Evolutionary conservation across 2,888 invertebrate species (phyloP), one percentile per base, ranked within the genome.

Genomic region (Pristionchus fissidentatus): DNA sequence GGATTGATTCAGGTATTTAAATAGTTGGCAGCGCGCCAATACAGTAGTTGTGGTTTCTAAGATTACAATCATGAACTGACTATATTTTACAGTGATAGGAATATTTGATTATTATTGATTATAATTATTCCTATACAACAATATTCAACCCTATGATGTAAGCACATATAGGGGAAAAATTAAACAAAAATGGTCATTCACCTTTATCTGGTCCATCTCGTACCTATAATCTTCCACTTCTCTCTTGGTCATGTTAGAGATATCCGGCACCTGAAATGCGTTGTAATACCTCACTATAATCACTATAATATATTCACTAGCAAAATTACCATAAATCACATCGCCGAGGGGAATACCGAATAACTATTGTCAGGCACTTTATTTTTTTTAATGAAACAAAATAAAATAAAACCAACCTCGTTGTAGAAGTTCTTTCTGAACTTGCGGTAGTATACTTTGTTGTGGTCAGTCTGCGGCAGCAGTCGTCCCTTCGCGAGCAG

Each of bases 401-500:
- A 35, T 29, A 62, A 62, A 35, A 5, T 13, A 5, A 49, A 75
- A 46, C 75, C 32, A 49, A 88, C 90, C 94, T 99, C 99, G 1
- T 97, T 96, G 93, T 99, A 99, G 93, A 99, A 99, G 87, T 96
- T 95, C 93, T 98, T 99, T 85, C 97, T 95, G 93, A 97, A 98
- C 0, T 96, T 93, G 85, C 95, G 94, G 93, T 99, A 99, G 83
- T 95, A 95, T 32, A 99, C 95, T 84, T 87, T 95, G 91, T 96
- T 96, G 92, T 97, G 97, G 85, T 96, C 96, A 0, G 96, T 96
- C 95, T 95, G 90, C 95, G 96, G 0, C 95, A 96, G 89, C 73
- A 90, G 86, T 32, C 91, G 89, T 26, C 92, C 92, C 84, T 92
- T 93, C 70, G 91, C 89, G 80, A 92, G 89, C 84, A 93, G 89